Evolutionary conservation across 2,113 vertebrate species (phyloP).

Genomic region (Galbula dea): DNA sequence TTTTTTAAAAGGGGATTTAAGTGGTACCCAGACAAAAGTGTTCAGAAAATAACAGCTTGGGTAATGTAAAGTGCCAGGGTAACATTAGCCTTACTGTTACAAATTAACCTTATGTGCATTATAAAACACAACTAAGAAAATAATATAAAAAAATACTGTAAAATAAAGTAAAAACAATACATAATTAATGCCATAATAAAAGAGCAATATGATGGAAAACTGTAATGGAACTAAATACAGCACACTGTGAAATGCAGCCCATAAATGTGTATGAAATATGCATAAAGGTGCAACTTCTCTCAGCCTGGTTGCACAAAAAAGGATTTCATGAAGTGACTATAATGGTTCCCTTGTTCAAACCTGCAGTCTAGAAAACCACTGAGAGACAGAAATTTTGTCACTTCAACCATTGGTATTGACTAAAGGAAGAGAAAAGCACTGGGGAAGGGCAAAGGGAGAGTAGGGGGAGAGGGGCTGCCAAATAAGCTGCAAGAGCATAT

Average conservation of each 20-base stretch:
- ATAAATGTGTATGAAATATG: constrained; percentile 71
- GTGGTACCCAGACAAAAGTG: not conserved
- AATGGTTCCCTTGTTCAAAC: constrained; percentile 68
- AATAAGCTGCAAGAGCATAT: not conserved
- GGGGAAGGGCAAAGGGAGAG: not conserved
- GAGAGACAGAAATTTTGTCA: constrained; percentile 59
- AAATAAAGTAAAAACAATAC: constrained; percentile 64
- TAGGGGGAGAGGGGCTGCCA: not conserved
- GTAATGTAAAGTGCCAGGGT: not conserved
- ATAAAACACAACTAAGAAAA: constrained; percentile 60
- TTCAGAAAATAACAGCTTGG: not conserved
- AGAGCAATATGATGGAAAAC: constrained; percentile 64
- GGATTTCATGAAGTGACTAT: constrained; percentile 65
- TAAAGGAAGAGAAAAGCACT: constrained; percentile 32
- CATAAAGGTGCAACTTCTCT: constrained; percentile 69
- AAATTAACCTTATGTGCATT: constrained; percentile 52
- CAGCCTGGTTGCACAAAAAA: constrained; percentile 61
- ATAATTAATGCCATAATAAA: constrained; percentile 72
- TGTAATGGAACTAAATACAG: constrained; percentile 68
- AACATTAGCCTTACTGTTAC: constrained; percentile 32
- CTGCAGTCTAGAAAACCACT: constrained; percentile 55
- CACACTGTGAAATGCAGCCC: constrained; percentile 53
- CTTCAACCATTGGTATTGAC: constrained; percentile 38
- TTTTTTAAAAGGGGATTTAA: not conserved
- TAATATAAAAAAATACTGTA: constrained; percentile 26